Evolutionary conservation across 2,888 invertebrate genomes (phyloP).

Genomic region (Drosophila greeni): DNA sequence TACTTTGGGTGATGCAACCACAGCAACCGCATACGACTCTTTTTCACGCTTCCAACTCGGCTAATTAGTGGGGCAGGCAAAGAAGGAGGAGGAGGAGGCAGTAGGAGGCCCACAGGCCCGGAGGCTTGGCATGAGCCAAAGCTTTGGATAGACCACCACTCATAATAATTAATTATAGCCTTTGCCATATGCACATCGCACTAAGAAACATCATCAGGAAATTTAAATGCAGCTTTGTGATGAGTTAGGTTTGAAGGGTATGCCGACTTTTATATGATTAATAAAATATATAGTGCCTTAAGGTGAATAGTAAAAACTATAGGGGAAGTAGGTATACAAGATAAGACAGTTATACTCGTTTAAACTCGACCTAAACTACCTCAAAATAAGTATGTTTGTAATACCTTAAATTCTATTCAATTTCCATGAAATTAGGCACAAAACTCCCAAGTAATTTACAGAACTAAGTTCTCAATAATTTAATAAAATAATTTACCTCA

Average conservation of each 20-base stretch:
- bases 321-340: not conserved
- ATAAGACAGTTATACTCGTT: too few relatives aligned
- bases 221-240: constrained; percentile 28
- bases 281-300: not conserved
- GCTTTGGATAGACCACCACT: constrained; percentile 43
- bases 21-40: constrained; percentile 56
- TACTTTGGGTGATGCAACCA: constrained; percentile 58
- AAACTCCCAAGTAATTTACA: not conserved
- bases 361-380: not conserved
- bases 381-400: not conserved
- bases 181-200: constrained; percentile 15
- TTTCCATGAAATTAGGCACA: not conserved
- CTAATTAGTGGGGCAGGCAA: constrained; percentile 59
- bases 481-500: not conserved
- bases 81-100: constrained; percentile 9
- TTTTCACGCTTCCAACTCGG: constrained; percentile 63
- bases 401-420: constrained; percentile 1
- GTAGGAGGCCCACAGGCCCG: constrained; percentile 5
- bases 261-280: constrained; percentile 1
- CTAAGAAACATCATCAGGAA: not conserved
- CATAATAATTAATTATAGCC: constrained; percentile 61
- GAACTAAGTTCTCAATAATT: not conserved
- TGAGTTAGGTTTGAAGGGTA: constrained; percentile 2
- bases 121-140: constrained; percentile 38
- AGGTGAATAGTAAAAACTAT: not conserved